phyloP scores from a whole-genome alignment of 2,797 vertebrate species.

The Lophius americanus region DNA sequence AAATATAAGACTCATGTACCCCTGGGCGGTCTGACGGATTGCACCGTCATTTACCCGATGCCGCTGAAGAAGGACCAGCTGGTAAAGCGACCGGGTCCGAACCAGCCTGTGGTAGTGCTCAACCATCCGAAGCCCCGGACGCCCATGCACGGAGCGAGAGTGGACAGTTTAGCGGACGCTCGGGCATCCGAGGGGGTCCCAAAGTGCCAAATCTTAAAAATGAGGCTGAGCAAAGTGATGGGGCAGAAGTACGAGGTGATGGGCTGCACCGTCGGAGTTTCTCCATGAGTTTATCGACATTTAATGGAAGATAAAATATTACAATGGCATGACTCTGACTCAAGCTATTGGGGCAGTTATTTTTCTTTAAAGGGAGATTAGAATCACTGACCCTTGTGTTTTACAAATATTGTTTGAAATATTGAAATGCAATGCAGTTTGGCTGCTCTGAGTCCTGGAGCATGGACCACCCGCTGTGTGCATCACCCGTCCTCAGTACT shows the following conservation, averaged over 20 bases:
- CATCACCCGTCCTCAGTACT: constrained; percentile 7
- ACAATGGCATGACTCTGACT: background rate
- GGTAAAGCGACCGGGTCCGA: constrained; percentile 87
- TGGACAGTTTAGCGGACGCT: constrained; percentile 25
- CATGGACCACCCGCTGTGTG: constrained; percentile 25
- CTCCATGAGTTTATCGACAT: constrained; percentile 51
- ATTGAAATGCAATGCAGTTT: constrained; percentile 58
- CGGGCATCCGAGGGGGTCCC: constrained; percentile 60
- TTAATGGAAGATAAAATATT: constrained; percentile 31
- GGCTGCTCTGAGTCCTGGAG: constrained; percentile 21
- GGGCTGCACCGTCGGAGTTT: constrained; percentile 80
- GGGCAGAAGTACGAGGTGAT: constrained; percentile 91
- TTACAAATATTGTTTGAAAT: constrained; percentile 31
- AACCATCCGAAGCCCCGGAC: constrained; percentile 91
- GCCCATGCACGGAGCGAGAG: constrained; percentile 19
- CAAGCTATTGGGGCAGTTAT: constrained; percentile 25
- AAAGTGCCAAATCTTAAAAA: constrained; percentile 90
- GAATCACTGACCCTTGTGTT: constrained; percentile 29
- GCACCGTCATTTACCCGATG: constrained; percentile 72
- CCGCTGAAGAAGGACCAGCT: constrained; percentile 87
- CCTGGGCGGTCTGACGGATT: constrained; percentile 10
- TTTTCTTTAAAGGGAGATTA: constrained; percentile 34
- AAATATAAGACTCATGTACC: constrained; percentile 52
- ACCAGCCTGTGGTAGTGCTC: constrained; percentile 95
- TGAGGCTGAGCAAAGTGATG: constrained; percentile 92